A percentile compares a stretch with the other conserved stretches of the same genome.
Evolutionary conservation across 1,140 invertebrate genomes (phyloP).

Genomic region (Drosophila sp.): DNA sequence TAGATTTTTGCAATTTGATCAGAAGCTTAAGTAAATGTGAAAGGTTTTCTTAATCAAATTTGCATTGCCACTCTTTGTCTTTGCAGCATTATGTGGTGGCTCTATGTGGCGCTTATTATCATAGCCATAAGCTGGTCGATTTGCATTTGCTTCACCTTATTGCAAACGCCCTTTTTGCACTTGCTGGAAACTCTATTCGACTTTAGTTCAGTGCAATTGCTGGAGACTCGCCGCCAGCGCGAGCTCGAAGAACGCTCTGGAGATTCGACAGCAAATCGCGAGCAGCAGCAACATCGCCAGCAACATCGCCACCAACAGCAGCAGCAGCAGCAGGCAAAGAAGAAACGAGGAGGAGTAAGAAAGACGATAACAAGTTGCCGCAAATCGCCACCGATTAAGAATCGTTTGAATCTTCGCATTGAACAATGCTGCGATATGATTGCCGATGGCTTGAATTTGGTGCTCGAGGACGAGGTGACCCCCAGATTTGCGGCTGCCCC

Average conservation of each 20-base stretch:
- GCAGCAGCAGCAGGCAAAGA: too few species aligned
- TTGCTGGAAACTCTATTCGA: slow-evolving; percentile 41
- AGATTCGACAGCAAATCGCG: neutral
- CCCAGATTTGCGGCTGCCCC: slow-evolving; percentile 44
- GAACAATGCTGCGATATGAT: slow-evolving; percentile 46
- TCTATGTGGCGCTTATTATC: neutral
- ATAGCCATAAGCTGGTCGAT: neutral
- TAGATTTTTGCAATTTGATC: neutral
- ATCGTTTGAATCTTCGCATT: slow-evolving; percentile 20
- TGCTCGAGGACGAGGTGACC: slow-evolving; percentile 67
- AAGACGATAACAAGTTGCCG: too few species aligned
- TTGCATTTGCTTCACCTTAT: slow-evolving; percentile 18
- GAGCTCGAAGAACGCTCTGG: neutral
- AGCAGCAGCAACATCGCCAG: neutral
- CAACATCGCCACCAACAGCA: too few species aligned
- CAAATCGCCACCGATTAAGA: slow-evolving; percentile 24
- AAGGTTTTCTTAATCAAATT: neutral
- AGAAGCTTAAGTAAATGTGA: neutral
- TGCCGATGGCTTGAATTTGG: slow-evolving; percentile 30
- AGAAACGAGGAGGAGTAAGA: too few species aligned
- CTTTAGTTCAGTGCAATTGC: slow-evolving; percentile 30
- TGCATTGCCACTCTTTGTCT: neutral
- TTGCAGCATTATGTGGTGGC: slow-evolving; percentile 7
- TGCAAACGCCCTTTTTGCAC: slow-evolving; percentile 28
- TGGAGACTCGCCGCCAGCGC: neutral